Evolutionary conservation across 2,888 invertebrate genomes (phyloP), one percentile per base, ranked within the genome.

Genomic region (Xestoiulus laeticollis): DNA sequence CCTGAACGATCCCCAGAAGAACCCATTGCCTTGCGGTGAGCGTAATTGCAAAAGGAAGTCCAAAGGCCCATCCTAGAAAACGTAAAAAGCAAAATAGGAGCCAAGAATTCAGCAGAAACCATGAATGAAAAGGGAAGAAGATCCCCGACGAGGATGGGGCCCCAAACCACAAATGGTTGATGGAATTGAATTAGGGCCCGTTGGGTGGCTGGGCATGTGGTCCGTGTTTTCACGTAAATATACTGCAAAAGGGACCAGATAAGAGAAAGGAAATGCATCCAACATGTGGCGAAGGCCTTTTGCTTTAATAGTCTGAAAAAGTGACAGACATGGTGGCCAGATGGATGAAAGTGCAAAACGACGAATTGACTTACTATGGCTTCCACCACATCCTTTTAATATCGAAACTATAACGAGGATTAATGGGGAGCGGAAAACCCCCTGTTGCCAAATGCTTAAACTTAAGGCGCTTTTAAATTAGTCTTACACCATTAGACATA

Each of bases 371-470:
- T 26, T 1, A 6, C 0, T 26, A 68, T 68, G 68, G 68, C 26
- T 26, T 68, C 68, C 68, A 68, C 68, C 68, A 68, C 68, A 68
- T 68, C 68, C 68, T 68, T 68, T 68, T 68, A 68, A 68, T 68
- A 68, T 68, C 68, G 68, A 68, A 68, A 68, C 26, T 68, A 68
- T 68, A 68, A 68, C 68, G 22, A 68, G 68, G 68, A 68, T 22
- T 68, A 26, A 68, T 68, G 68, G 68, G 1, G 68, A 68, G 12
- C 68, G 68, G 68, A 68, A 68, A 68, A 12, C 68, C 68, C 68
- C 68, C 68, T 68, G 68, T 68, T 68, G 68, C 68, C 22, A 68
- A 68, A 68, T 8, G 26, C 68, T 12, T 8, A 22, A 68, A 68
- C 68, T 68, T 68, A 4, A 59, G 59, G 59, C 6, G 3, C 59